Percentiles rank a stretch among this genome's conserved stretches.
phyloP scores from a whole-genome alignment of 2,113 vertebrate genomes.

The Campylomormyrus numenius region DNA sequence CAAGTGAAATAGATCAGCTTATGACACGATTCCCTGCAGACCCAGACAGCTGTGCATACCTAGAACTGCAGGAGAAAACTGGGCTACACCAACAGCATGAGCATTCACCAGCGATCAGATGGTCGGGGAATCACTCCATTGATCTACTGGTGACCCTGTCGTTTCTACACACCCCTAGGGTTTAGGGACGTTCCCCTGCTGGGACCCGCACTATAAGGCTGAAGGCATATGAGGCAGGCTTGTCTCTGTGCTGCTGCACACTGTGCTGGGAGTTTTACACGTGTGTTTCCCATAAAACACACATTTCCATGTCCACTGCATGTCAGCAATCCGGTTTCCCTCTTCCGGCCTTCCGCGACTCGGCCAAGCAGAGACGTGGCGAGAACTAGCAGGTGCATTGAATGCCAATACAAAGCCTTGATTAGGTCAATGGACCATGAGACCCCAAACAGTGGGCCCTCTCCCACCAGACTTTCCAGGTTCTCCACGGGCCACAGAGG shows the following conservation, averaged over 20 bases:
- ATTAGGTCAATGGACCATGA: conserved; percentile 40
- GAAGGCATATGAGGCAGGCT: neutral
- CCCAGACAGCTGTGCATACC: neutral
- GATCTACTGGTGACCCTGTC: neutral
- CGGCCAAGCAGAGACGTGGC: neutral
- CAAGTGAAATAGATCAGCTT: neutral
- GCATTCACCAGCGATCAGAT: neutral
- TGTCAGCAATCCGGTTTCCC: neutral
- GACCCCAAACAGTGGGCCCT: conserved; percentile 29
- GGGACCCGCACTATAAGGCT: too few relatives aligned
- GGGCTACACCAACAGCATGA: neutral
- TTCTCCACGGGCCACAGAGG: neutral
- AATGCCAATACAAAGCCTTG: conserved; percentile 11
- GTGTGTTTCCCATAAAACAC: neutral
- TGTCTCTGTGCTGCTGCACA: neutral
- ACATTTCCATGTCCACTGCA: neutral
- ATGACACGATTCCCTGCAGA: neutral
- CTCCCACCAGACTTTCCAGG: neutral
- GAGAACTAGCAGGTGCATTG: neutral
- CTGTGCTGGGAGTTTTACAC: neutral
- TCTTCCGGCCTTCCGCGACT: neutral
- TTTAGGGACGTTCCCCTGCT: neutral
- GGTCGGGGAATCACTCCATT: neutral
- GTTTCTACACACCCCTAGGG: neutral
- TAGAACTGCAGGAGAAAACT: neutral